Evolutionary conservation across 2,113 vertebrate genomes (phyloP), one percentile per base, ranked within the genome.

Genomic region (Protobothrops flavoviridis): DNA sequence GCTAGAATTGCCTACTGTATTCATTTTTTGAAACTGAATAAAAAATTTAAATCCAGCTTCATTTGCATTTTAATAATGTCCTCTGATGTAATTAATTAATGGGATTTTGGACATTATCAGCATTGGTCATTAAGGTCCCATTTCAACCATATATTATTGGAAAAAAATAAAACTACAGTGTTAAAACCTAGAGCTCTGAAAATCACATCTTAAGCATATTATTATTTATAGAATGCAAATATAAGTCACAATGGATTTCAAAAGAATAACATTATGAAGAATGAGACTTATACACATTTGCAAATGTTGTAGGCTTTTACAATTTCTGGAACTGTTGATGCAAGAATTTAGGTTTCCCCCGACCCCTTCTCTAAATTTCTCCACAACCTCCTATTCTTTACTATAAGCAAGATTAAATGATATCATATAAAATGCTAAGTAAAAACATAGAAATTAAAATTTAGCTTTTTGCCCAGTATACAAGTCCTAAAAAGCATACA

Each of bases 61-160:
- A 81, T 96, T 93, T 95, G 94, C 90, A 48, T 87, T 92, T 96
- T 93, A 88, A 94, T 95, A 96, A 96, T 91, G 93, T 90, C 59
- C 88, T 45, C 93, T 52, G 95, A 96, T 90, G 48, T 94, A 61
- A 93, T 91, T 95, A 57, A 94, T 94, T 95, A 88, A 88, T 11
- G 11, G 87, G 20, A 88, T 20, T 33, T 94, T 23, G 85, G 33
- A 56, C n/a, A 39, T 85, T 91, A 85, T 85, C 33, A 17, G n/a
- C 61, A 85, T 15, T 1, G 20, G 50, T 55, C 43, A 43, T 39
- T 81, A 81, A 69, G 21, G 95, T 39, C 61, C 95, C 95, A 61
- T 91, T 96, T 95, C 86, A 50, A 95, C 91, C 95, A 55, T 69
- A 92, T 29, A 91, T 86, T 50, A 87, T 29, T 91, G 69, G 26